Evolutionary conservation across 2,888 invertebrate genomes (phyloP), one percentile per base, ranked within the genome.

Genomic region (Aproaerema taeniolella): DNA sequence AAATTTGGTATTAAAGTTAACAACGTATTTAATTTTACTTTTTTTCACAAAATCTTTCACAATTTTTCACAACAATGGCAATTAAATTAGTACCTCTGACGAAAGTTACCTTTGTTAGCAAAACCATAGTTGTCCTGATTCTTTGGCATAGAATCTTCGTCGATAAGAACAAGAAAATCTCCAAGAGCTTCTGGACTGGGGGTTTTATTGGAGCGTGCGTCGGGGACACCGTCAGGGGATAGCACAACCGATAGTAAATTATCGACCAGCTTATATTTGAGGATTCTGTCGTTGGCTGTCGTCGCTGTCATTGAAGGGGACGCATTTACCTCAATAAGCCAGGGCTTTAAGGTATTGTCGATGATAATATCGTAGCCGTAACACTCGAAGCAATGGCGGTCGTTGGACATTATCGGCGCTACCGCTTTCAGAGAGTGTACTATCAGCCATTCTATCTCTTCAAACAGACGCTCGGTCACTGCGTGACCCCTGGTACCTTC

Each of bases 331-430:
- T 96, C 96, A 32, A 96, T 94, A 5, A 96, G 85, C 96, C 96
- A 98, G 0, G 98, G 98, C 70, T 98, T 98, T 15, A 98, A 78
- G 56, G 91, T 91, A 62, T 96, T 94, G 70, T 98, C 98, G 52
- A 98, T 97, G 51, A 98, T 98, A 32, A 98, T 97, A 65, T 98
- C 98, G 65, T 96, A 98, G 35, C 98, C 98, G 60, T 98, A 98
- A 62, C 97, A 97, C 76, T 96, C 96, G 62, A 95, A 96, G 66
- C 96, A 96, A 69, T 96, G 96, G 25, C 95, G 88, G 79, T 98
- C 98, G 56, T 95, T 97, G 0, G 96, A 94, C 90, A 98, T 97
- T 4, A 96, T 95, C 0, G 97, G 96, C 0, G 96, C 93, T 1
- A 98, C 97, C 2, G 98, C 95, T 80, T 96, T 95, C 46, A 98